These are phyloP conservation scores for Phataginus tetradactyla DNA, from an alignment of 2,797 vertebrate species.

Conservation along the genomic window DNA sequence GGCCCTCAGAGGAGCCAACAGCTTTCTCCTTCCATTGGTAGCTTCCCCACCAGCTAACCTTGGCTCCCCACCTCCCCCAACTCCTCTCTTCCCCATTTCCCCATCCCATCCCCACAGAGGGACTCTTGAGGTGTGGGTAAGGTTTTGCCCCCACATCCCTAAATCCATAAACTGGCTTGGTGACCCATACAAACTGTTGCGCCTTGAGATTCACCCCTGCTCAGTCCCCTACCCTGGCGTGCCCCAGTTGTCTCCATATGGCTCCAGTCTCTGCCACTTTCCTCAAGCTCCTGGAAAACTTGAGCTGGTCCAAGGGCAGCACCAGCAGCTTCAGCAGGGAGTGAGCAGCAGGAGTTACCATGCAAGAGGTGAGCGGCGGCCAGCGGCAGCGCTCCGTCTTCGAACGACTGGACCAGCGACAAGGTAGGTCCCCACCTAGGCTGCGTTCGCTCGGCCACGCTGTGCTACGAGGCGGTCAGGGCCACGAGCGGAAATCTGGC, in stretches of 20 bases:
- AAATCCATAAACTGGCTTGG: neutral
- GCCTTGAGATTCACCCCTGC: fast-evolving
- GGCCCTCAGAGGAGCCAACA: neutral
- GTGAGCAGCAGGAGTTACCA: neutral
- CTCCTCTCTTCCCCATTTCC: neutral
- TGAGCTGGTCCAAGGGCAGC: neutral
- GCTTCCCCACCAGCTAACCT: neutral
- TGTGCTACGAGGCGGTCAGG: neutral
- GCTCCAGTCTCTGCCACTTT: neutral
- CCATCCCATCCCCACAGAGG: neutral
- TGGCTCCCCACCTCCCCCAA: neutral
- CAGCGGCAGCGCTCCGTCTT: neutral
- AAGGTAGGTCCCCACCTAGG: neutral
- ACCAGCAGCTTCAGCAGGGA: neutral
- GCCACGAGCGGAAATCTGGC: fast-evolving
- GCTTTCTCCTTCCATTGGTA: neutral
- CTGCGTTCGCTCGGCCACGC: neutral
- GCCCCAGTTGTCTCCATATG: neutral
- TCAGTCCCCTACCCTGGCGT: neutral
- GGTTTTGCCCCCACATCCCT: neutral
- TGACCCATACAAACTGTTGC: neutral
- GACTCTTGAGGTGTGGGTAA: neutral
- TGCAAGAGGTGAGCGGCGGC: neutral
- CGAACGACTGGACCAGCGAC: neutral
- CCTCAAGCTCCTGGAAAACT: neutral